Evolutionary conservation across 2,113 vertebrate genomes (phyloP), one percentile per base, ranked within the genome.

Genomic region (Zapus hudsonius): DNA sequence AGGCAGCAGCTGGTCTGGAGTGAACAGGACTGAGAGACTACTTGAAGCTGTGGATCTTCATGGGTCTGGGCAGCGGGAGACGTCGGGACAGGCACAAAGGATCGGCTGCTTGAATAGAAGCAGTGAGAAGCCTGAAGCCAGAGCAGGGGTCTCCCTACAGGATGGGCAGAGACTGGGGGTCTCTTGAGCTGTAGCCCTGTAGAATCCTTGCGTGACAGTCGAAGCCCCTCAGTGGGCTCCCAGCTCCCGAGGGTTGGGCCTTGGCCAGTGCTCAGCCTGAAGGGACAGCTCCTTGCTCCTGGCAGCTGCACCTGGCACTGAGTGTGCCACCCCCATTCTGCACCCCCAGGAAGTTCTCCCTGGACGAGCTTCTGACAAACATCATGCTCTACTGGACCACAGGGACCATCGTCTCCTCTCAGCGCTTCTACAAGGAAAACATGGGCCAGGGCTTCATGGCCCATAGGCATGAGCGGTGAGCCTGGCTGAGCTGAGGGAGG

Each of bases 341-440:
- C 38, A 78, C 89, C 2, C 74, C 36, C 95, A 98, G 98, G 96
- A 98, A 98, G 92, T 98, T 96, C 95, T 95, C 97, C 81, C 95
- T 98, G 96, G 98, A 98, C 2, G 98, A 98, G 0, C 97, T 98
- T 90, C 97, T 98, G 87, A 98, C 98, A 87, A 98, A 97, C 29
- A n/a, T 98, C 95, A 98, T 98, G 98, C 97, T 98, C 92, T 98
- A 98, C 96, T 98, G 98, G 98, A 96, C 98, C 3, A 97, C 98
- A 0, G 97, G 97, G 73, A 97, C 94, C 73, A 98, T 98, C 0
- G 88, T 97, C 44, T 91, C 98, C 52, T 98, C 98, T 2, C 97
- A 98, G 98, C 97, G 98, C 87, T 98, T 97, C 95, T 98, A 98
- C 97, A 98, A 98, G 95, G 98, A 98, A 88, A 98, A 98, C 70